Base-by-base conservation (phyloP, 2,888 invertebrate species). In the Eudemis profundana region DNA sequence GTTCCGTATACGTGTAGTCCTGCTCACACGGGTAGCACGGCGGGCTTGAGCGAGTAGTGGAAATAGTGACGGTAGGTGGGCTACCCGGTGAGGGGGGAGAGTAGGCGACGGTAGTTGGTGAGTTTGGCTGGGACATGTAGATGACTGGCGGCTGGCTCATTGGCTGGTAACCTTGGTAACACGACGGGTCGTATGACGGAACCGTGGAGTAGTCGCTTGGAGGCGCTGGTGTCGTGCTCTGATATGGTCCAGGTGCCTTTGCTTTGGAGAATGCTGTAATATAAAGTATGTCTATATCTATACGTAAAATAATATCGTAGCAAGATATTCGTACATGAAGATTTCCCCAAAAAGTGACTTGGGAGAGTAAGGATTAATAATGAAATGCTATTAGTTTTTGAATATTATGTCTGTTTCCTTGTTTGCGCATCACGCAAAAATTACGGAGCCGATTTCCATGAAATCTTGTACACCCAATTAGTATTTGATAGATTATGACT, bases 101-200 rank as follows among this genome's bases (percentile, higher is more conserved):
- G 15, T 70, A 66, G 5, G 72, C 68, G 3, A 74, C 68, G 15
- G 78, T 75, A 21, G 80, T 78, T 1, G 77, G 61, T 0, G 77
- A 60, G 2, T 78, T 67, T 21, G 77, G 71, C n/a, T 50, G 53
- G 4, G 85, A 73, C 33, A 82, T 75, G 66, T 83, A 89, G 46
- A 86, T 69, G 0, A 84, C 72, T 72, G 0, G 82, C 33, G 15
- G 33, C 44, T 51, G 61, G 36, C 8, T 23, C 23, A n/a, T 14
- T 5, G 4, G 68, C 29, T 46, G 73, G 61, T 21, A 72, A 57
- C 29, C 74, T 71, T 19, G 71, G 57, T 64, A 64, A 50, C 40
- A 62, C 3, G 19, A n/a, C 73, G 70, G 66, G 71, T 77, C 3
- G 74, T 44, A 29, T 38, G 17, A 36, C n/a, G 50, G 5, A 12